Base-by-base conservation (phyloP, 2,888 invertebrate genomes). In the Blera fallax region DNA sequence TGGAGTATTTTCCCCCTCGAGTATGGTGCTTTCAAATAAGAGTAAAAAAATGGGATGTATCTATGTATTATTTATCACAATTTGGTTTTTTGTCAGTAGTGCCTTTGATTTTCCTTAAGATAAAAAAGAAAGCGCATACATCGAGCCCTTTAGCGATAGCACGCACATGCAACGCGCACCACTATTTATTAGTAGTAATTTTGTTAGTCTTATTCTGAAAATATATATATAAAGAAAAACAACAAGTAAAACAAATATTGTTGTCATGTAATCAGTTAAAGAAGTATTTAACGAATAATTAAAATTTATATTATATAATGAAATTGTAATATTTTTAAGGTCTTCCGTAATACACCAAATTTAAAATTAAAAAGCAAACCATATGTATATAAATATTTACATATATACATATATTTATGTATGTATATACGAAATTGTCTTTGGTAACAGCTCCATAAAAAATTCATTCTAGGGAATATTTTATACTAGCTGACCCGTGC, bases 341-440 rank as follows among this genome's bases (percentile, higher is more conserved):
- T 84, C 84, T 84, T 84, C 84, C 84, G 84, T 84, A 84, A 84
- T 80, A 84, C 84, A 84, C 84, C 80, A 84, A 84, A 84, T 84
- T 79, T 73, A 79, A 79, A 78, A 54, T 78, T 78, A 58, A 58
- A 58, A 34, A 18, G 37, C n/a, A 60, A 58, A 34, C n/a, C n/a
- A n/a, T n/a, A n/a, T n/a, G n/a, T n/a, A n/a, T n/a, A n/a, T n/a
- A n/a, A n/a, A n/a, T n/a, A n/a, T n/a, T n/a, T n/a, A n/a, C n/a
- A n/a, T n/a, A n/a, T n/a, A n/a, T n/a, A n/a, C n/a, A n/a, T n/a
- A n/a, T n/a, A n/a, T n/a, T n/a, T n/a, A n/a, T n/a, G n/a, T n/a
- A n/a, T n/a, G n/a, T n/a, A n/a, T n/a, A n/a, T n/a, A n/a, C n/a
- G n/a, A n/a, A n/a, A n/a, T n/a, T n/a, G n/a, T n/a, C n/a, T n/a